These are phyloP conservation scores for Odontophorus gujanensis DNA, from an alignment of 2,113 vertebrate species.

Conservation along the genomic window DNA sequence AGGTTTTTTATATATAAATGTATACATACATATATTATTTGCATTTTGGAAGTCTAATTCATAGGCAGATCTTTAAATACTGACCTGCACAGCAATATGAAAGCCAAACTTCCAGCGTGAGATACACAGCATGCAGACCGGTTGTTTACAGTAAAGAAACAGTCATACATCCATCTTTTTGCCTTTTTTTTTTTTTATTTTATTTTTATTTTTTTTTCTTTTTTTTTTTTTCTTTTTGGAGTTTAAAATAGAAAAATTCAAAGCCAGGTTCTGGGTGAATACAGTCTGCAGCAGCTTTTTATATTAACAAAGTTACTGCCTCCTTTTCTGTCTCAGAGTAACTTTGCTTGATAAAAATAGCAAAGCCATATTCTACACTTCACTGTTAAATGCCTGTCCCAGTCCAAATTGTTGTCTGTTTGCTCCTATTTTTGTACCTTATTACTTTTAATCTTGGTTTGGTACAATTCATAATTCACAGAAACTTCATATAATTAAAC, in stretches of 20 bases:
- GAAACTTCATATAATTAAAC: constrained; percentile 83
- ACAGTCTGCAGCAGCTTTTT: constrained; percentile 79
- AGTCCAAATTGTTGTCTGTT: constrained; percentile 83
- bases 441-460: constrained; percentile 86
- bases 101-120: constrained; percentile 66
- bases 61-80: constrained; percentile 77
- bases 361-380: constrained; percentile 85
- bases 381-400: constrained; percentile 84
- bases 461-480: constrained; percentile 87
- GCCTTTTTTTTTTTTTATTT: background rate
- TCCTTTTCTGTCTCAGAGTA: constrained; percentile 78
- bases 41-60: constrained; percentile 79
- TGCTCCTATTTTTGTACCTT: constrained; percentile 86
- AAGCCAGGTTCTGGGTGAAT: constrained; percentile 70
- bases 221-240: background rate
- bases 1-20: constrained; percentile 70
- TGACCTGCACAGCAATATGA: constrained; percentile 80
- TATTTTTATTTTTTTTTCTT: background rate
- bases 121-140: constrained; percentile 74
- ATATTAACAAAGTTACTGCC: constrained; percentile 82
- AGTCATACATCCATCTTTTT: constrained; percentile 58
- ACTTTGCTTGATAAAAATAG: constrained; percentile 82
- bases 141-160: constrained; percentile 68
- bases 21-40: constrained; percentile 70
- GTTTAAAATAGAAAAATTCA: constrained; percentile 53